Conservation (phyloP, 2,113 vertebrate species). For the Poeciliopsis occidentalis region DNA sequence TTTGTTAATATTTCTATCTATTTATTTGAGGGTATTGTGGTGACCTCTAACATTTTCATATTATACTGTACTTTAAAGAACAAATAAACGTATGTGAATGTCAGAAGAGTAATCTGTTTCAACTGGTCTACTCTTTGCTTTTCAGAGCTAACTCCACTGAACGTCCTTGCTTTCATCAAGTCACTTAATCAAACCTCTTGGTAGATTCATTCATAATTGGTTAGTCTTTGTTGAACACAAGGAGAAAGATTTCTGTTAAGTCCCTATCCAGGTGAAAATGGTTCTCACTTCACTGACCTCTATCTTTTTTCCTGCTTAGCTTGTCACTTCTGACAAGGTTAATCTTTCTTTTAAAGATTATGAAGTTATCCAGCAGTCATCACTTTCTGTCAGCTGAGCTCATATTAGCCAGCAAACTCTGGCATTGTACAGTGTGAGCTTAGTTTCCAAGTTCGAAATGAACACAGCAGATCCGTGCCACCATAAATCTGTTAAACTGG, state of each 20-base stretch:
- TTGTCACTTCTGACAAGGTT: constrained; percentile 76
- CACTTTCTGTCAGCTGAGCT: constrained; percentile 79
- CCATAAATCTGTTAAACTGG: constrained; percentile 64
- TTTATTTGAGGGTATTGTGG: too few relatives aligned
- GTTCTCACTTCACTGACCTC: constrained; percentile 43
- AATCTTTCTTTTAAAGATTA: constrained; percentile 80
- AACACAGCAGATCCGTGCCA: constrained; percentile 71
- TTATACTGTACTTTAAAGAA: too few relatives aligned
- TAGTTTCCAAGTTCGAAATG: constrained; percentile 76
- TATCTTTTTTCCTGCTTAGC: constrained; percentile 62
- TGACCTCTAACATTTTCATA: too few relatives aligned
- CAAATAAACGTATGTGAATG: too few relatives aligned
- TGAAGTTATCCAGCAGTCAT: constrained; percentile 79
- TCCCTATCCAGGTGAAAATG: constrained; percentile 44
- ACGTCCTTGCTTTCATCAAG: not conserved
- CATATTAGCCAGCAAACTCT: constrained; percentile 79
- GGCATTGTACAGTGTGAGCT: constrained; percentile 74
- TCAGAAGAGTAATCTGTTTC: not conserved
- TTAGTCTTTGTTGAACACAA: constrained; percentile 4
- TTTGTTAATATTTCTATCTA: too few relatives aligned
- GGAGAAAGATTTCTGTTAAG: constrained; percentile 18
- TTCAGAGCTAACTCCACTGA: not conserved
- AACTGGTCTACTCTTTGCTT: not conserved
- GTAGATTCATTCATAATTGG: not conserved
- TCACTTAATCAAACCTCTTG: not conserved